A percentile compares a stretch with the other conserved stretches of the same genome.
Evolutionary conservation across 2,888 invertebrate species (phyloP).

Genomic region (Ligdia adustata): DNA sequence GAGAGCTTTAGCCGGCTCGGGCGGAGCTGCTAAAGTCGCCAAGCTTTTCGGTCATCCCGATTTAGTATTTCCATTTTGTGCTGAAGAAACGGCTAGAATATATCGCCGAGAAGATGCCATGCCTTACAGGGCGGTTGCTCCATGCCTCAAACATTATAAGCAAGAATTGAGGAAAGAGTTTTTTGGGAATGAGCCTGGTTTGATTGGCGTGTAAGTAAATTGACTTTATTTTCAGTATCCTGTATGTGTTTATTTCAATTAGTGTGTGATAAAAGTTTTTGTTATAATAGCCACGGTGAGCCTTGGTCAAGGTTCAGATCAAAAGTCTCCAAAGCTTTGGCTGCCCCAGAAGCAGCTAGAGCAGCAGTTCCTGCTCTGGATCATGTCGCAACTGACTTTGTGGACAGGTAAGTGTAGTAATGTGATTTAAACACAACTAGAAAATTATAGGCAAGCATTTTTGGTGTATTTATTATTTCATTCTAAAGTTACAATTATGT

Average conservation of each 20-base stretch:
- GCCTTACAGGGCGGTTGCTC: slow-evolving; percentile 89
- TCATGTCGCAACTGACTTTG: slow-evolving; percentile 90
- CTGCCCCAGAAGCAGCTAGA: slow-evolving; percentile 91
- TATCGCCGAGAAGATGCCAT: slow-evolving; percentile 88
- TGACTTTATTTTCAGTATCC: too few species aligned
- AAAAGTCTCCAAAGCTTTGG: slow-evolving; percentile 92
- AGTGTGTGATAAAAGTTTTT: slow-evolving; percentile 15
- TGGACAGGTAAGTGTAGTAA: slow-evolving; percentile 84
- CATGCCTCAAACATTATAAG: slow-evolving; percentile 89
- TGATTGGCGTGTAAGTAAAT: slow-evolving; percentile 89
- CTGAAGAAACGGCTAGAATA: slow-evolving; percentile 88
- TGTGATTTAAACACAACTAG: too few species aligned
- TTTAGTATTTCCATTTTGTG: slow-evolving; percentile 88
- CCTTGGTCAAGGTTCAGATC: slow-evolving; percentile 94
- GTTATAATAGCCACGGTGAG: slow-evolving; percentile 89
- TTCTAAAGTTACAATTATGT: too few species aligned
- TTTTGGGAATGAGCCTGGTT: slow-evolving; percentile 88
- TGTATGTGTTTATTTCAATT: background rate
- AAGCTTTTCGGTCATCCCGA: slow-evolving; percentile 91
- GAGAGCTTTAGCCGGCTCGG: slow-evolving; percentile 70
- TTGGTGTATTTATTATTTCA: too few species aligned
- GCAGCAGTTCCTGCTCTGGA: slow-evolving; percentile 90
- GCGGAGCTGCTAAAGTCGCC: slow-evolving; percentile 86
- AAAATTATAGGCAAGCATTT: too few species aligned
- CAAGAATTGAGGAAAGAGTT: slow-evolving; percentile 87